Evolutionary conservation across 2,113 vertebrate genomes (phyloP).

Genomic region (Strix aluco): DNA sequence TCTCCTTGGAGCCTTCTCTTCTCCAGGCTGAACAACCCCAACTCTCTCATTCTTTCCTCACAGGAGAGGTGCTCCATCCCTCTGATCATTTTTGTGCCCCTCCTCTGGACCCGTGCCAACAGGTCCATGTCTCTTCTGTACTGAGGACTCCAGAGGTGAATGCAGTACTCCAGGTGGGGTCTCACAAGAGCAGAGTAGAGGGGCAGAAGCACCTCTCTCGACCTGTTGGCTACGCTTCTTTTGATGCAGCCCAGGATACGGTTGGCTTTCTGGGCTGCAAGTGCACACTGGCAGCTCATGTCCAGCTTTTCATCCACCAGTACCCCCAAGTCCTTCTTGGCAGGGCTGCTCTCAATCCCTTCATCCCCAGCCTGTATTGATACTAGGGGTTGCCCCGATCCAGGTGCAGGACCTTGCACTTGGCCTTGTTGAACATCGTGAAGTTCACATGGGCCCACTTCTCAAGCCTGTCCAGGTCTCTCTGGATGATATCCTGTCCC

Average conservation of each 20-base stretch:
- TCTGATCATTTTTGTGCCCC: background rate
- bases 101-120: background rate
- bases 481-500: background rate
- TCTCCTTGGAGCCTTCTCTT: background rate
- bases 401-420: background rate
- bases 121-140: background rate
- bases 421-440: background rate
- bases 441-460: background rate
- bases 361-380: background rate
- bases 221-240: background rate
- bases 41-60: background rate
- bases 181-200: background rate
- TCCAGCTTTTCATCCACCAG: background rate
- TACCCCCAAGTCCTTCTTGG: background rate
- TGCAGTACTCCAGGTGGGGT: background rate
- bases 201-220: background rate
- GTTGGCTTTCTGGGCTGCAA: background rate
- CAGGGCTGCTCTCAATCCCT: background rate
- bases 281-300: fast-evolving
- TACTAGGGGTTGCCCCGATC: background rate
- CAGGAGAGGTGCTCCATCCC: background rate
- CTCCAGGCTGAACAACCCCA: background rate
- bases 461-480: background rate
- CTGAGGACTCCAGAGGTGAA: background rate
- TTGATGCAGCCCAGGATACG: background rate